Evolutionary conservation across 2,113 vertebrate species (phyloP), one percentile per base, ranked within the genome.

Genomic region (Pterocles gutturalis): DNA sequence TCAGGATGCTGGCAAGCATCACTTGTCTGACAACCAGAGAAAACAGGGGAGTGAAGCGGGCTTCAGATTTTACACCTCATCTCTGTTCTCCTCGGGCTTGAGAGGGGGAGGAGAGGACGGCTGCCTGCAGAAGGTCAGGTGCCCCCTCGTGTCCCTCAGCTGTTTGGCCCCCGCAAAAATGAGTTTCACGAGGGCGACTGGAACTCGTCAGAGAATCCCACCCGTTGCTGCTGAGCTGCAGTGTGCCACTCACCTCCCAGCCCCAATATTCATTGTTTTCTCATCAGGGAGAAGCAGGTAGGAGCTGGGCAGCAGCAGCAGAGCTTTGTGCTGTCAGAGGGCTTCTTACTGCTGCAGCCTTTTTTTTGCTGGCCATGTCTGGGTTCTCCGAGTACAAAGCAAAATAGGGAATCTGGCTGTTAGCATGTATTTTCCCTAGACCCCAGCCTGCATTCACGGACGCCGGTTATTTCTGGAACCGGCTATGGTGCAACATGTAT

Each of bases 401-500:
- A 61, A 82, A 92, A 41, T 3, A 79, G 70, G 38, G 70, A 93
- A 73, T 91, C n/a, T 87, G 81, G 61, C 86, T 84, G 86, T 93
- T 89, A 84, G 48, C 53, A 6, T 79, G 41, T 71, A 75, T 95
- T 92, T 81, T 95, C 43, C 91, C 92, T 79, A 92, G 94, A 96
- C 91, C 93, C 73, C 77, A 91, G 89, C 69, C 83, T 95, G 90
- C 61, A n/a, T 90, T 91, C 93, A 62, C 1, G 75, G 84, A 72
- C 5, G 17, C 11, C 0, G 16, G 79, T 82, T 97, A 96, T 97
- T 96, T 97, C 95, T 96, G 92, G 94, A 97, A 72, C 81, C 3
- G 81, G 28, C 53, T 91, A n/a, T 49, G 79, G 70, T 80, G 94
- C 83, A 92, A 87, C 90, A 87, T 92, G 89, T 96, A 96, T 96